phyloP scores from a whole-genome alignment of 2,113 vertebrate species.

The Hydropotes inermis region DNA sequence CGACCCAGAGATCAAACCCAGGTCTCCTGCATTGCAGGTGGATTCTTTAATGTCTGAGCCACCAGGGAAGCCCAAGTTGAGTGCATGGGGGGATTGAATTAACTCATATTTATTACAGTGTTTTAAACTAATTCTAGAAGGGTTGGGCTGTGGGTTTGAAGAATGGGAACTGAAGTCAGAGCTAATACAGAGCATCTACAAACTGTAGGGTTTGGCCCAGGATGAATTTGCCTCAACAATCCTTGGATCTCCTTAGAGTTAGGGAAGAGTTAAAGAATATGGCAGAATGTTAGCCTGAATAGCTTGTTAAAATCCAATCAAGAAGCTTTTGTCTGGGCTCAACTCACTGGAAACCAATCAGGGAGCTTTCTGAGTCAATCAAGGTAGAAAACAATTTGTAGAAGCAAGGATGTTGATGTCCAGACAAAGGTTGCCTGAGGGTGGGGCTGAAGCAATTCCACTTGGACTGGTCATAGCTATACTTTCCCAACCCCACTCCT shows the following conservation, averaged over 20 bases:
- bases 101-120: neutral
- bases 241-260: conserved; percentile 22
- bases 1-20: neutral
- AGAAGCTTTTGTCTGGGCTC: conserved; percentile 44
- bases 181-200: neutral
- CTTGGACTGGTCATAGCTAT: neutral
- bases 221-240: neutral
- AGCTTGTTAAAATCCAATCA: conserved; percentile 46
- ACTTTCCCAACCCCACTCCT: neutral
- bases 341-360: conserved; percentile 42
- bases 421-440: conserved; percentile 22
- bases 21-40: neutral
- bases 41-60: neutral
- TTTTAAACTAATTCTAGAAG: conserved; percentile 19
- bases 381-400: conserved; percentile 25
- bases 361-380: conserved; percentile 33
- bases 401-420: neutral
- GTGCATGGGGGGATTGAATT: neutral
- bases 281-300: conserved; percentile 34
- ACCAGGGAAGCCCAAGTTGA: neutral
- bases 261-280: conserved; percentile 38
- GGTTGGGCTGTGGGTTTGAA: neutral
- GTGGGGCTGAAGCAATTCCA: neutral
- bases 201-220: neutral
- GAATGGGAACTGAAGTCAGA: conserved; percentile 3